Base-by-base conservation (phyloP, 2,113 vertebrate genomes). In the Zonotrichia leucophrys region DNA sequence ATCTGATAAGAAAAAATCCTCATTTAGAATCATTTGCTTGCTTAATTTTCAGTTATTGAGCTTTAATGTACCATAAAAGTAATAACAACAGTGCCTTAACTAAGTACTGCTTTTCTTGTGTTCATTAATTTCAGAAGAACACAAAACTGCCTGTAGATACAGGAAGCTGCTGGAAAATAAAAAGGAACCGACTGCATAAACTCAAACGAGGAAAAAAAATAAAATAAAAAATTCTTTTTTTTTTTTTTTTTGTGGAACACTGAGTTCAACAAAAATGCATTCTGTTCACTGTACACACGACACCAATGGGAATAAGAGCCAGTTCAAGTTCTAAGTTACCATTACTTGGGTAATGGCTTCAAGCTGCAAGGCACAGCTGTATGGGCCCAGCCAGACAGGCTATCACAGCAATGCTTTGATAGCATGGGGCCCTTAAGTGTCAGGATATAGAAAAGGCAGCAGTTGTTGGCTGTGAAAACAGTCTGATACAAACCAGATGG, bases 401-500 rank as follows among this genome's bases (percentile, higher is more conserved):
- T 97, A 96, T 95, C 95, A 77, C 93, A 97, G 98, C 97, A 96
- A 95, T 95, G 97, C 98, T 98, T 98, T 98, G 98, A 98, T 97
- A 98, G 98, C 89, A 88, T 93, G 97, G 97, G 98, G 98, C 98
- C 98, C 98, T 96, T 68, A 98, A 98, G 98, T 98, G 98, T 98
- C 97, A 98, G 98, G 97, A 97, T 98, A 98, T 95, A 97, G 98
- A 97, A 98, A 98, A 98, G 98, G 98, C 98, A 98, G 98, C 98
- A 97, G 97, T 97, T 98, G 97, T 90, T 98, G 98, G 98, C 98
- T 98, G 98, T 98, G 98, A 98, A 98, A 98, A 98, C 97, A 98
- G 97, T 98, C 98, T 98, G 98, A 98, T 98, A 98, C 96, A 98
- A 98, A 99, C 98, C 98, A 99, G 98, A 99, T 98, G 98, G 98